Base-by-base conservation (phyloP, 2,113 vertebrate genomes). In the Peromyscus maniculatus region DNA sequence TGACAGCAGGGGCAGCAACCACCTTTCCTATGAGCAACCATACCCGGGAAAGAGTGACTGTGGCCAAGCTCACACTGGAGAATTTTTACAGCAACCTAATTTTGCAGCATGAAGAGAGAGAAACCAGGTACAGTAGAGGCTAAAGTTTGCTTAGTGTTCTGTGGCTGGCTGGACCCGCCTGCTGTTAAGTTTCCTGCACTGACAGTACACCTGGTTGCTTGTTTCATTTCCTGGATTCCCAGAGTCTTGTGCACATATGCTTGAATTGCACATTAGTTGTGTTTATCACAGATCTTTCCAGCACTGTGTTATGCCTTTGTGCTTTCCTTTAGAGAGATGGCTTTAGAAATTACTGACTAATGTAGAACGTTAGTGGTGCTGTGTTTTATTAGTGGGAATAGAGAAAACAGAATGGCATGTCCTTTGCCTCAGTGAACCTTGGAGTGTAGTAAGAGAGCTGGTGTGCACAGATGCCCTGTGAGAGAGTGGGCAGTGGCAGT, bases 1-100 rank as follows among this genome's bases (percentile, higher is more conserved):
- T 99, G 99, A 99, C 99, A 89, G 99, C 99, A 97, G 99, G 99
- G 98, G 99, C 99, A 86, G 98, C 99, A 97, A 98, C 99, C 90
- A 98, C 99, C 98, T 99, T 99, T 98, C 99, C 99, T 96, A 99
- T 99, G 99, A 99, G 99, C 98, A 99, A 99, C 99, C 99, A 99
- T 98, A 99, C 99, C 95, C 99, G 99, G 39, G 99, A 99, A 98
- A 98, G 99, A 97, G 99, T 99, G 97, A 99, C 99, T 0, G 99
- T 99, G 97, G 99, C 99, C 99, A 99, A 99, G 98, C 99, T 99
- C 87, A 99, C 99, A 0, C 96, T 99, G 98, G 99, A 99, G 98
- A 99, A 99, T 98, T 99, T 99, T 98, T 99, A 99, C 98, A 99
- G 99, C 99, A 99, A 99, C 86, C 98, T 99, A n/a, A 99, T 99